phyloP scores from a whole-genome alignment of 2,113 vertebrate genomes.

The Arizona elegans region DNA sequence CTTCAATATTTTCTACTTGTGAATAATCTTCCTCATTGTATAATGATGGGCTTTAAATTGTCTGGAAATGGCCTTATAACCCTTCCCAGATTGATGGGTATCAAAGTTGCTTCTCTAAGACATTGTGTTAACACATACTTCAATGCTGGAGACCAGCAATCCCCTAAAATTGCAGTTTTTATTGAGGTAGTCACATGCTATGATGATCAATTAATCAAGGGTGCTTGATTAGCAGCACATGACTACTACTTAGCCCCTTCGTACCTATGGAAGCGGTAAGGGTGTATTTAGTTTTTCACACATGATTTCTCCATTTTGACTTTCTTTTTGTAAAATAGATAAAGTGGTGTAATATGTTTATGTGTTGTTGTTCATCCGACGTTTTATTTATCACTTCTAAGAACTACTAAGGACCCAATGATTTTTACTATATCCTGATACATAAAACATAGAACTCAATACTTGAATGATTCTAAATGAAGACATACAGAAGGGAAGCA shows the following conservation, averaged over 20 bases:
- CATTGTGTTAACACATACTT: background rate
- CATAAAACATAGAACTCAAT: background rate
- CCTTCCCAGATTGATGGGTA: background rate
- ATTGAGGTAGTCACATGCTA: background rate
- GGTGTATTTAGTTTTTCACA: background rate
- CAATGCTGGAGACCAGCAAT: background rate
- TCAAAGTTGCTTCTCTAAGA: background rate
- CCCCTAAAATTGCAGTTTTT: background rate
- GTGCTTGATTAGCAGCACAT: background rate
- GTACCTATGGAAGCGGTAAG: background rate
- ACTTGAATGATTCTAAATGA: background rate
- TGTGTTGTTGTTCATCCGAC: no score
- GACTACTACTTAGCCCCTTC: background rate
- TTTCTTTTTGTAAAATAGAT: no score
- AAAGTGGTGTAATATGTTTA: no score
- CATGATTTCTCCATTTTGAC: background rate
- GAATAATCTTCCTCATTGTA: background rate
- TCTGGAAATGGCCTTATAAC: background rate
- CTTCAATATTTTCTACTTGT: no score
- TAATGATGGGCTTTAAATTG: background rate
- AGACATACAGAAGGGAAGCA: background rate
- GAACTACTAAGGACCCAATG: background rate
- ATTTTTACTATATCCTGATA: background rate
- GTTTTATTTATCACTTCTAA: background rate
- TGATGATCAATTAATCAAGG: background rate